Evolutionary conservation across 2,888 invertebrate species (phyloP), one percentile per base, ranked within the genome.

Genomic region (Thecophora atra): DNA sequence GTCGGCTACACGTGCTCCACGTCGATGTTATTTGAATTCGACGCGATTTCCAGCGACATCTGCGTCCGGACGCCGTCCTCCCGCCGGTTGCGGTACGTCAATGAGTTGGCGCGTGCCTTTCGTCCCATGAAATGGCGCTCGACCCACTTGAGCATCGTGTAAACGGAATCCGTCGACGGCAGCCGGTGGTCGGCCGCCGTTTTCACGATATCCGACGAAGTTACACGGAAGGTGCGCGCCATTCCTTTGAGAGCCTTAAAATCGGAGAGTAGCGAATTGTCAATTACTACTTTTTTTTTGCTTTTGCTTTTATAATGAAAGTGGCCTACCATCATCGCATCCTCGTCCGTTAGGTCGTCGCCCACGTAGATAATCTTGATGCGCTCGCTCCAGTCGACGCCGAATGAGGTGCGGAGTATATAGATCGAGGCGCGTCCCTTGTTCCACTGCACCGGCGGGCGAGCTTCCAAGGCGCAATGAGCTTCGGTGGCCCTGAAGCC

Each of bases 391-490:
- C 96, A 96, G 84, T 96, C 96, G 24, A 96, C 90, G 1, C 96
- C 96, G 82, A 96, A 96, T 0, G 95, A 94, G 3, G 95, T 96
- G 74, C 96, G 90, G 74, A 96, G 86, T 78, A 96, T 96, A 84
- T 96, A 96, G 82, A 96, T 94, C 0, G 95, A 94, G 13, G 96
- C 96, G 54, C 95, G 91, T 76, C 92, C 90, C 86, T 96, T 96
- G 85, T 96, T 94, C 96, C 96, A 96, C 81, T 94, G 91, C 0
- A 96, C 95, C 0, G 95, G 96, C 6, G 96, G 96, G 77, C 94
- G 92, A 0, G 96, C 96, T 84, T 96, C 96, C n/a, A 96, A 88
- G 0, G 96, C 96, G 81, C 94, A 94, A 82, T 95, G 94, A 28
- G 95, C 94, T 66, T 91, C 89, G 58, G 92, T 93, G 1, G 94